Base-by-base conservation (phyloP, 2,113 vertebrate genomes). In the Euleptes europaea region DNA sequence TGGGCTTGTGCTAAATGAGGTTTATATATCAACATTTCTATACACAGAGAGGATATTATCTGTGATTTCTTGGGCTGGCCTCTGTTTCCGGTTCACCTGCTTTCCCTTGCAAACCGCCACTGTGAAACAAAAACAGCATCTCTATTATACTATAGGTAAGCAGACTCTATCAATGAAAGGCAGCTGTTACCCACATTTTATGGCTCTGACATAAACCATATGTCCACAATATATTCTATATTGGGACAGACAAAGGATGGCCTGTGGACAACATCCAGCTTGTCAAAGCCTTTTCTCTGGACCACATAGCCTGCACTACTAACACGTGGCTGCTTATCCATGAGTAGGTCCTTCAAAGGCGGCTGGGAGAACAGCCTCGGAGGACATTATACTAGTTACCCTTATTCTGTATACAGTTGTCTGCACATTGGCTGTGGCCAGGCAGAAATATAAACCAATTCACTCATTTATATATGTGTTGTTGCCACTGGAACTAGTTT, bases 401-500 rank as follows among this genome's bases (percentile, higher is more conserved):
- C 23, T 1, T 47, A 57, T 11, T 38, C 57, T 1, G 28, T 15
- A 73, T 19, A 38, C 67, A 17, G 28, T 79, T 47, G 57, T 51
- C 78, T 5, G 1, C 38, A 76, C 0, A 6, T 15, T 79, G 33
- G 1, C 0, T 76, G 21, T n/a, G 72, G 0, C 0, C 26, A 1
- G 0, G 74, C 83, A 1, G 1, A 38, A 47, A 1, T 5, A 72
- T 66, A 65, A 81, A 71, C 5, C 40, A 60, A 70, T 44, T 73
- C 82, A 83, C 69, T 84, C 2, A 13, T 65, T 31, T 51, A 17
- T 38, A 79, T 40, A 26, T 26, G 13, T 74, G 70, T 23, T 21
- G 42, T n/a, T 70, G 6, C 28, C 1, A 0, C 23, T 80, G 66
- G 78, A 86, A 87, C 84, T 90, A 89, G 83, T 82, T 82, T 89